Evolutionary conservation across 2,797 vertebrate species (phyloP), one percentile per base, ranked within the genome.

Genomic region (Petrocephalus schoutedeni): DNA sequence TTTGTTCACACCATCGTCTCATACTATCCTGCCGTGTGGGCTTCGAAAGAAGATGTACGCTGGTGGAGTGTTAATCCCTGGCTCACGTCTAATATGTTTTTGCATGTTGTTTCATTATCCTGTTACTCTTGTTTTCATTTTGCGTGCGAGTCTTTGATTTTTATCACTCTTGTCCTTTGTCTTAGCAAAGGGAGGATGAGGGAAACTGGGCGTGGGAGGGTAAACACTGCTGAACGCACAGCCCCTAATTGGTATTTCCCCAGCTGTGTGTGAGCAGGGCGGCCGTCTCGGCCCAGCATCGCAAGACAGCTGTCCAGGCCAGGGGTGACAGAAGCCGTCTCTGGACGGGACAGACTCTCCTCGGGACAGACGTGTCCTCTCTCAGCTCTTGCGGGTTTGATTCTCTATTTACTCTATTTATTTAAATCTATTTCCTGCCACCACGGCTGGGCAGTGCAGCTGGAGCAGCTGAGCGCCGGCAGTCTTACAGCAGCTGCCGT

Each of bases 151-250:
- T 49, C 16, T n/a, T 49, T 49, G 19, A 49, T 28, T 80, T 80
- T 21, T 80, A 80, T 80, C 74, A 80, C 74, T 80, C 16, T 21
- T n/a, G 71, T 80, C 74, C 41, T 80, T 80, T 80, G 74, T 49
- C 6, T 49, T 80, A 80, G 74, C 8, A 8, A 80, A 19, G 74
- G 41, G 16, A n/a, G 74, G 74, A n/a, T 49, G 19, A 80, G 8
- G n/a, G 74, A 80, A 80, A 49, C 41, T n/a, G 41, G 74, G 74
- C 14, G 41, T 45, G 36, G 45, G 36, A 49, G 19, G 74, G 45
- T 49, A 16, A 49, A n/a, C 41, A 21, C n/a, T 49, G 74, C 74
- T 49, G 41, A 45, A 19, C 36, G 49, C 41, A 21, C 19, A 3
- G 19, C 19, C n/a, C 16, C 41, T 49, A 10, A 45, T 80, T 80